Evolutionary conservation across 1,140 invertebrate genomes (phyloP), one percentile per base, ranked within the genome.

Genomic region (Contarinia nasturtii): DNA sequence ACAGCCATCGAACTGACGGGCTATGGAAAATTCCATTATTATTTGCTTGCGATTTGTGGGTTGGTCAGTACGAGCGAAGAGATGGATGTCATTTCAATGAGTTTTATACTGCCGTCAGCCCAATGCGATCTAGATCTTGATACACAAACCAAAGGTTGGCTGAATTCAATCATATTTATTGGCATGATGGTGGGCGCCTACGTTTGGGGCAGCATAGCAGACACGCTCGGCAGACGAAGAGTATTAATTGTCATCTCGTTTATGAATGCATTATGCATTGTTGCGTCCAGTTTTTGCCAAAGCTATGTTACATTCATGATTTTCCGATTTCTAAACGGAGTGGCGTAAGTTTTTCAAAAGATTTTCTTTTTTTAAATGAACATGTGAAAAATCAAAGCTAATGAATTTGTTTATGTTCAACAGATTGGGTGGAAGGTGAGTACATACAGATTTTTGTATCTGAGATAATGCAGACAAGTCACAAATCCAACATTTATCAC

Each of bases 161-260:
- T 86, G 49, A 86, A 84, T 63, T 82, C 71, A 50, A 89, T 84
- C 66, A 84, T 84, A 53, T 83, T 84, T 64, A 80, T 83, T 55
- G 88, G 89, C 36, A 92, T 93, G 88, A 89, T 93, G 84, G 77
- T 80, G 27, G 88, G 88, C 45, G 87, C 86, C 46, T 90, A 90
- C 65, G 74, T 80, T 49, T 91, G 87, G 87, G 88, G 87, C 51
- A 86, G 83, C 18, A 75, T 92, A 49, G 86, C 87, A 45, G 89
- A 93, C 68, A 76, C 81, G 17, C 61, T 86, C 46, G 89, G 88
- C 22, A 77, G 87, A 54, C 79, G 85, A 52, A 79, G 83, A 51
- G 80, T 90, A 34, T 74, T 92, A 38, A 83, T 91, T 51, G 82
- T 80, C 51, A 89, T 89, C 50, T 85, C 87, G 48, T 77, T 88